phyloP scores from a whole-genome alignment of 2,888 invertebrate genomes.

The Leistus spinibarbis region DNA sequence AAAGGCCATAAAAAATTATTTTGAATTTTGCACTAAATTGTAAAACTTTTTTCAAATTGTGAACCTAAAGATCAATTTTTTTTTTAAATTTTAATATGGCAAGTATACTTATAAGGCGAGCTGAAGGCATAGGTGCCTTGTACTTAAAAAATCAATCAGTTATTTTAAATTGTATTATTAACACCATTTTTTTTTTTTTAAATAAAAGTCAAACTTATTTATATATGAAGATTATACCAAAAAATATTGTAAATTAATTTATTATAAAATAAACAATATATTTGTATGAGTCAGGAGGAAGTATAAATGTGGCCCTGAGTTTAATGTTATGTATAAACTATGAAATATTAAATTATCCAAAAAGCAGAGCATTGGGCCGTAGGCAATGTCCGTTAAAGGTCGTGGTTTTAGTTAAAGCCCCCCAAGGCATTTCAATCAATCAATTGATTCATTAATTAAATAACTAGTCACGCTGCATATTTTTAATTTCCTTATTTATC shows the following conservation, averaged over 20 bases:
- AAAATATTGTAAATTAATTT: neutral
- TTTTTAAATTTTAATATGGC: too few species aligned
- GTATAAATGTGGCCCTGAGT: neutral
- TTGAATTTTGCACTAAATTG: too few species aligned
- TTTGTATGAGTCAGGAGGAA: neutral
- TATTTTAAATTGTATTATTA: too few species aligned
- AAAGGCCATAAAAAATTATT: too few species aligned
- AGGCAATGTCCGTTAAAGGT: neutral
- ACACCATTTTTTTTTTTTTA: too few species aligned
- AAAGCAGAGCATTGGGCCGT: neutral
- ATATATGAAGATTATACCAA: too few species aligned
- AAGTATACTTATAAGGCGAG: too few species aligned
- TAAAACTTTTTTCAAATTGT: too few species aligned
- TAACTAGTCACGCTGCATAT: neutral
- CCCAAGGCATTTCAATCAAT: conserved; percentile 4
- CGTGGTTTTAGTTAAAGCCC: neutral
- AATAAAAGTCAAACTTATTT: too few species aligned
- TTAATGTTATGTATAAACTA: neutral
- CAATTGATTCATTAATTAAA: neutral
- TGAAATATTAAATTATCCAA: neutral
- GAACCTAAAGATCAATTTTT: too few species aligned
- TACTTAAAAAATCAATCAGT: too few species aligned
- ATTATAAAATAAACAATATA: neutral
- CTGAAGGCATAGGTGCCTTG: too few species aligned
- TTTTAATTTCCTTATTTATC: neutral